A percentile compares a stretch with the other conserved stretches of the same genome.
Evolutionary conservation across 2,888 invertebrate genomes (phyloP).

Genomic region (Protophormia terraenovae): DNA sequence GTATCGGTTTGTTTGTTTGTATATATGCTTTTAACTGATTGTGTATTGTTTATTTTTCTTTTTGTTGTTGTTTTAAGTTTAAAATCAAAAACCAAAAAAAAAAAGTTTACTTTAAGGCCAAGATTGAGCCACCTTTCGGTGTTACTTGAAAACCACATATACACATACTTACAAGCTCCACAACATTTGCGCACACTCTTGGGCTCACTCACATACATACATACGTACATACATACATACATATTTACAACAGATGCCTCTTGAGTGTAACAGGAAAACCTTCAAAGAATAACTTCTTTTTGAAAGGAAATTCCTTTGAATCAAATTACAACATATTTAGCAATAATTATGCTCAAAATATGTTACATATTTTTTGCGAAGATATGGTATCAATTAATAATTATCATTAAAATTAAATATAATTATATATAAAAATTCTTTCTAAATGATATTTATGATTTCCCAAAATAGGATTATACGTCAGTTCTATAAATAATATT

Average conservation of each 20-base stretch:
- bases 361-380: too few relatives aligned
- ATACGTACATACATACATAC: background rate
- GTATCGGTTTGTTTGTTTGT: background rate
- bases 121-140: conserved; percentile 54
- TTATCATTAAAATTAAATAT: too few relatives aligned
- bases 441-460: too few relatives aligned
- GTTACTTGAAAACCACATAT: conserved; percentile 18
- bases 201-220: background rate
- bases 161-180: background rate
- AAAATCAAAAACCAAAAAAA: conserved; percentile 2
- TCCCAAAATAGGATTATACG: too few relatives aligned
- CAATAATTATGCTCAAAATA: too few relatives aligned
- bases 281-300: conserved; percentile 37
- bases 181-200: background rate
- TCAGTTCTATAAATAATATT: too few relatives aligned
- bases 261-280: background rate
- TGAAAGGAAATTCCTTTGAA: background rate
- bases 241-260: background rate
- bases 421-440: too few relatives aligned
- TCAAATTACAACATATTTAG: background rate
- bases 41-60: conserved; percentile 29
- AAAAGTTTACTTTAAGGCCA: conserved; percentile 59
- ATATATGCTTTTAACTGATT: conserved; percentile 13
- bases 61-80: conserved; percentile 17
- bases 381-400: too few relatives aligned